Percentiles rank a stretch among this genome's conserved stretches.
These are phyloP conservation scores for Capitulum mitella DNA, from an alignment of 2,888 invertebrate species.

Conservation along the genomic window DNA sequence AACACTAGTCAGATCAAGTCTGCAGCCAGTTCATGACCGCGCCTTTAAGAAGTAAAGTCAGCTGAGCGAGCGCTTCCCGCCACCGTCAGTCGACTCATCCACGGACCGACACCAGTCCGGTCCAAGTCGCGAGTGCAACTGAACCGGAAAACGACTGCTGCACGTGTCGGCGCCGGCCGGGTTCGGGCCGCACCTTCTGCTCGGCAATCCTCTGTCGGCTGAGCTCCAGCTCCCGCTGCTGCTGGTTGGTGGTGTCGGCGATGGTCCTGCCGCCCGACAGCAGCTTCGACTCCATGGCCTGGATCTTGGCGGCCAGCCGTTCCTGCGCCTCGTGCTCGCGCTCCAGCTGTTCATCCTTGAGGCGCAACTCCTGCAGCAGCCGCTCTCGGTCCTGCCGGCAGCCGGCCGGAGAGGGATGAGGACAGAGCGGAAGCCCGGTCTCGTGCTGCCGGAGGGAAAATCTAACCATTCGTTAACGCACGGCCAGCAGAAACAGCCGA, in stretches of 20 bases:
- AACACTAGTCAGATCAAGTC: no score
- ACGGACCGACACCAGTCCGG: no score
- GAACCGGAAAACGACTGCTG: no score
- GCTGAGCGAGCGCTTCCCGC: no score
- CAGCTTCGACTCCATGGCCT: slow-evolving; percentile 84
- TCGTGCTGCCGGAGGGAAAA: no score
- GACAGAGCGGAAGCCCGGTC: no score
- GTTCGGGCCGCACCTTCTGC: slow-evolving; percentile 36
- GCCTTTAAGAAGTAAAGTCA: no score
- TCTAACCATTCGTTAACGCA: no score
- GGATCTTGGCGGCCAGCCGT: slow-evolving; percentile 67
- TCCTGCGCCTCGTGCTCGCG: slow-evolving; percentile 49
- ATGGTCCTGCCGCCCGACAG: slow-evolving; percentile 91
- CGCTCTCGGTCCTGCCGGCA: slow-evolving; percentile 43
- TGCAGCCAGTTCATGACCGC: no score
- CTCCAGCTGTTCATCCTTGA: slow-evolving; percentile 43
- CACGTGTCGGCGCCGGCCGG: neutral
- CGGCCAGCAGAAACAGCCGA: no score
- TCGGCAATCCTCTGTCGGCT: slow-evolving; percentile 80
- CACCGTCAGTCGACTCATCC: no score
- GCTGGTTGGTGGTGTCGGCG: slow-evolving; percentile 89
- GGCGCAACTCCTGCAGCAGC: slow-evolving; percentile 42
- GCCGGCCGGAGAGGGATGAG: neutral
- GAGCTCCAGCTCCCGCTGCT: slow-evolving; percentile 80
- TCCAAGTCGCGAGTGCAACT: no score